Evolutionary conservation across 2,113 vertebrate genomes (phyloP), one percentile per base, ranked within the genome.

Genomic region (Bos taurus): DNA sequence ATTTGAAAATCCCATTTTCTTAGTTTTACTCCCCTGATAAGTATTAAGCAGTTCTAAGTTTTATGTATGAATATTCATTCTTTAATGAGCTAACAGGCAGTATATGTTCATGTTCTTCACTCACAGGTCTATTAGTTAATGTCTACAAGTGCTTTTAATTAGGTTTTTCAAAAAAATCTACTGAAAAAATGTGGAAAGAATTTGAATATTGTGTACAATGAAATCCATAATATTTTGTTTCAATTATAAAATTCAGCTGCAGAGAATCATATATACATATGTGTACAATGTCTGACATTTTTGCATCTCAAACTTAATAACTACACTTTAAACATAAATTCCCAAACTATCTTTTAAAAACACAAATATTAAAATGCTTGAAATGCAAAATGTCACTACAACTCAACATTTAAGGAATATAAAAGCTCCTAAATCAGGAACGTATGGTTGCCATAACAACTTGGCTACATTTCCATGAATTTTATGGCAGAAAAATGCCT

Each of bases 361-460:
- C 56, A 94, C 33, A 92, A 96, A 97, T 80, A 64, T 77, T 83
- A 95, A 97, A 95, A 91, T 96, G 90, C 91, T 95, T 97, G 50
- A 89, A 92, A 97, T 96, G 80, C 77, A 97, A 97, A 95, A 96
- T 90, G 89, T 64, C 93, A 95, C 93, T 84, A 90, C 71, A 92
- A 46, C 57, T 96, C 82, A 97, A 94, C 83, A 90, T 92, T 46
- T 80, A 92, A 97, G 88, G 89, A 86, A 78, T 97, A 98, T 77
- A 97, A 97, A 97, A 96, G 84, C 46, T 21, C 43, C 90, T 97
- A 97, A 98, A 98, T 97, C 94, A 97, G 89, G 96, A 97, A 96
- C 94, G 96, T 95, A 96, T 98, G 97, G 98, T 98, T 98, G 86
- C 97, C 96, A 97, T 98, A 97, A 98, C 98, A 98, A 98, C 97